These are phyloP conservation scores for Ceyx margarethae DNA, from an alignment of 2,113 vertebrate species.

Conservation along the genomic window DNA sequence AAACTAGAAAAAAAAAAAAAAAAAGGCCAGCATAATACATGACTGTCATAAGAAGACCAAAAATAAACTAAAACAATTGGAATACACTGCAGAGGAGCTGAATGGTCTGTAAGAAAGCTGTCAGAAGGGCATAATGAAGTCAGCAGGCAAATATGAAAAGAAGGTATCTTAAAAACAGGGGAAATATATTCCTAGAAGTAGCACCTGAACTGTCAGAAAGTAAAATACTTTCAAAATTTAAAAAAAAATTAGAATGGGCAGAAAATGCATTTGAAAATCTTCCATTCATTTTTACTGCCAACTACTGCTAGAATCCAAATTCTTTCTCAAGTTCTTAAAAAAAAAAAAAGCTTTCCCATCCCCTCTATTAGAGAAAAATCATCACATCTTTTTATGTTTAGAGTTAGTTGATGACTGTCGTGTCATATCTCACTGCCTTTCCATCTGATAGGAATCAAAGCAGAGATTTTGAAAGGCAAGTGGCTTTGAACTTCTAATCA, in stretches of 20 bases:
- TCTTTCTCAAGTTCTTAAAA: not conserved
- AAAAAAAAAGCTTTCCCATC: not conserved
- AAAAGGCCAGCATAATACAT: not conserved
- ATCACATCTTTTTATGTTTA: not conserved
- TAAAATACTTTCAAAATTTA: not conserved
- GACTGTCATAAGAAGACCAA: not conserved
- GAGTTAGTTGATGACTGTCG: not conserved
- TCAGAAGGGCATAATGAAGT: not conserved
- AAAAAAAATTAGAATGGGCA: not conserved
- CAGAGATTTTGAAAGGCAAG: slow-evolving; percentile 10
- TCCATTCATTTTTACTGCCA: not conserved
- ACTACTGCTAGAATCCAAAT: not conserved
- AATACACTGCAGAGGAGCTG: slow-evolving; percentile 3
- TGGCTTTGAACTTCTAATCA: slow-evolving; percentile 22
- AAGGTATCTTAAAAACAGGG: not conserved
- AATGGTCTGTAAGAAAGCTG: not conserved
- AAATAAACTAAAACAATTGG: not conserved
- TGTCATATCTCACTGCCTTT: not conserved
- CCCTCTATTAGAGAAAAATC: slow-evolving; percentile 14
- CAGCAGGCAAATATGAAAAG: not conserved
- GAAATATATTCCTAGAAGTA: not conserved
- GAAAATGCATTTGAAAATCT: not conserved
- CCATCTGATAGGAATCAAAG: slow-evolving; percentile 29
- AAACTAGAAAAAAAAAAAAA: not conserved
- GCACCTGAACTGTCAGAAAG: not conserved